Percentiles rank a stretch among this genome's conserved stretches.
Evolutionary conservation across 2,888 invertebrate genomes (phyloP).

Genomic region (Ceriagrion tenellum): DNA sequence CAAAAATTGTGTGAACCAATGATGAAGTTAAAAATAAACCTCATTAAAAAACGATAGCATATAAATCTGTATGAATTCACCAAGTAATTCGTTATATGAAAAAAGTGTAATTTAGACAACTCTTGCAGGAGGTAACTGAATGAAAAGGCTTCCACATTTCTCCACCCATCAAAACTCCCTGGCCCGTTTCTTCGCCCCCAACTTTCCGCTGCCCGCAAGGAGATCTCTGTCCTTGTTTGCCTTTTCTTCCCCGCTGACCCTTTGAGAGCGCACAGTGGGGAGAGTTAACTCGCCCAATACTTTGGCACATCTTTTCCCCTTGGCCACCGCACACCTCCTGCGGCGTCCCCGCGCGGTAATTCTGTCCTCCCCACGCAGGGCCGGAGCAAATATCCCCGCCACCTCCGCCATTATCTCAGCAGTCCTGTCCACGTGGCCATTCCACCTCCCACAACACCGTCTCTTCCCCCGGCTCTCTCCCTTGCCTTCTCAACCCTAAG

Average conservation of each 20-base stretch:
- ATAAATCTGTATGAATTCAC: too few species aligned
- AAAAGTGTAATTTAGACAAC: too few species aligned
- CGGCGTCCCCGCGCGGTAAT: background rate
- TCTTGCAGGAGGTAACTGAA: too few species aligned
- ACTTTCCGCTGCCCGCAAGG: background rate
- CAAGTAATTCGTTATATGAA: too few species aligned
- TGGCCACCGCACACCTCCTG: background rate
- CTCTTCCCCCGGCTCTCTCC: background rate
- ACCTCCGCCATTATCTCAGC: background rate
- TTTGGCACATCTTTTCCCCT: background rate
- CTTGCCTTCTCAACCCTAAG: background rate
- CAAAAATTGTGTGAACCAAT: too few species aligned
- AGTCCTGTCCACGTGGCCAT: background rate
- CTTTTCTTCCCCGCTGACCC: background rate
- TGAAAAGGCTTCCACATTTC: too few species aligned
- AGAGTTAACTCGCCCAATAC: background rate
- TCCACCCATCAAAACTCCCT: too few species aligned
- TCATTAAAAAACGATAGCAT: too few species aligned
- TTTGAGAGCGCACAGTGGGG: background rate
- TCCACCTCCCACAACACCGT: background rate
- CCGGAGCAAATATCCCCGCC: conserved; percentile 13
- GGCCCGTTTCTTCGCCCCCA: background rate
- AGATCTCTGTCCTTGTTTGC: background rate
- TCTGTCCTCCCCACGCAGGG: conserved; percentile 2
- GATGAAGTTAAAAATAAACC: too few species aligned